Conservation (phyloP, 2,888 invertebrate species). For the Lymantria monacha region DNA sequence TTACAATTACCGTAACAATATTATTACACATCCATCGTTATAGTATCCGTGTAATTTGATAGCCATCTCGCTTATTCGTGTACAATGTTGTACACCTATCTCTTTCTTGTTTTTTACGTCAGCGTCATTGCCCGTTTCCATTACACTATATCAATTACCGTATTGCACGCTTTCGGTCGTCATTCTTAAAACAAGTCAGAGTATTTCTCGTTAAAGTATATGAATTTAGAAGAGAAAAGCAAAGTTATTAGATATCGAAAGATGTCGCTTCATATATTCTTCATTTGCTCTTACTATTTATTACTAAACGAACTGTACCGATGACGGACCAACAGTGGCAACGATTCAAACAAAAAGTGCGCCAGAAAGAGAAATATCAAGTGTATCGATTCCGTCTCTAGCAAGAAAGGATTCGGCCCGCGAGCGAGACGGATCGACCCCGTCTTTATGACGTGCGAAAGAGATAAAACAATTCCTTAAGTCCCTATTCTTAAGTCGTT, state of each 20-base stretch:
- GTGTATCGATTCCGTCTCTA: conserved; percentile 73
- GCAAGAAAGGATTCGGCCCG: conserved; percentile 62
- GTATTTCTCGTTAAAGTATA: neutral
- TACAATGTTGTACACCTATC: conserved; percentile 55
- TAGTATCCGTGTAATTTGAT: conserved; percentile 44
- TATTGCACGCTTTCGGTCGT: conserved; percentile 13
- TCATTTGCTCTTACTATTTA: neutral
- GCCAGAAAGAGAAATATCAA: conserved; percentile 73
- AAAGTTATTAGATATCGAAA: too few relatives aligned
- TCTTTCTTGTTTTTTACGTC: conserved; percentile 71
- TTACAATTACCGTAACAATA: conserved; percentile 61
- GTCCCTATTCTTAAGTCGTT: conserved; percentile 79
- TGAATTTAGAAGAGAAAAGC: neutral
- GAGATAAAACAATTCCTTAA: conserved; percentile 81
- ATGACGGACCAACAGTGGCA: conserved; percentile 76
- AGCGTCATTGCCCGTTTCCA: conserved; percentile 76
- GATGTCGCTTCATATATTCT: too few relatives aligned
- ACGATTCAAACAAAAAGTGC: conserved; percentile 65
- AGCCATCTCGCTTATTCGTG: conserved; percentile 63
- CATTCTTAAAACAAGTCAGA: neutral
- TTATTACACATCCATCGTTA: conserved; percentile 67
- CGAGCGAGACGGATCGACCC: conserved; percentile 65
- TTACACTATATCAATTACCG: conserved; percentile 73
- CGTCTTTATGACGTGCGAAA: conserved; percentile 77
- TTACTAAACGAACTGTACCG: conserved; percentile 51